Base-by-base conservation (phyloP, 2,113 vertebrate genomes). In the Rhynchopsitta pachyrhyncha region DNA sequence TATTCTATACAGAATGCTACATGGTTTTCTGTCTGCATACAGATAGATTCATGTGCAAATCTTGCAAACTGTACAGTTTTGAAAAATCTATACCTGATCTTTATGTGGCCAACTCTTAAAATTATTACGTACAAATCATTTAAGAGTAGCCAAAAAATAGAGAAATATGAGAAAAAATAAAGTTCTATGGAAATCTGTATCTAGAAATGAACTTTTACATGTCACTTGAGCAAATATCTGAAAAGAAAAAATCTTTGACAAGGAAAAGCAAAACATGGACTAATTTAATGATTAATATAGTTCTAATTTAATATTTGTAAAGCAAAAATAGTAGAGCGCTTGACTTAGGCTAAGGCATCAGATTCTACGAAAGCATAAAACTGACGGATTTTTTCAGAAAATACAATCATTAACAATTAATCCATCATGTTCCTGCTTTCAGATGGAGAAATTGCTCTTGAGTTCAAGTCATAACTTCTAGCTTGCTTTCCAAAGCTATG, bases 11-110 rank as follows among this genome's bases (percentile, higher is more conserved):
- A 68, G 75, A 94, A 41, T 10, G 60, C 42, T 6, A 22, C 60
- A 60, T 17, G n/a, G 64, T 47, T 95, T 97, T 96, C 55, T 27
- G 46, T 77, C 90, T 93, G 83, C 87, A 94, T 88, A 73, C 70
- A 92, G 70, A 96, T 52, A 70, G 50, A 83, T 70, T 67, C 24
- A 42, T 17, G 50, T 15, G 15, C 79, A 81, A 92, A 71, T 39
- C 64, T 93, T 41, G 28, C 49, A 82, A 60, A 95, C 33, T 60
- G 33, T 7, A 42, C 5, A 5, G 25, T 82, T 59, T 47, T 22
- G 76, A 3, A 15, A 81, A 93, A 82, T 33, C 18, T 50, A 5
- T 53, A 52, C 62, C 69, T 94, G 44, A 20, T 83, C 83, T 96
- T 95, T 66, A 92, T n/a, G 44, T 53, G 69, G 11, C 41, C 41